Conservation (phyloP, 1,140 invertebrate species). For the Matsumurasca onukii region DNA sequence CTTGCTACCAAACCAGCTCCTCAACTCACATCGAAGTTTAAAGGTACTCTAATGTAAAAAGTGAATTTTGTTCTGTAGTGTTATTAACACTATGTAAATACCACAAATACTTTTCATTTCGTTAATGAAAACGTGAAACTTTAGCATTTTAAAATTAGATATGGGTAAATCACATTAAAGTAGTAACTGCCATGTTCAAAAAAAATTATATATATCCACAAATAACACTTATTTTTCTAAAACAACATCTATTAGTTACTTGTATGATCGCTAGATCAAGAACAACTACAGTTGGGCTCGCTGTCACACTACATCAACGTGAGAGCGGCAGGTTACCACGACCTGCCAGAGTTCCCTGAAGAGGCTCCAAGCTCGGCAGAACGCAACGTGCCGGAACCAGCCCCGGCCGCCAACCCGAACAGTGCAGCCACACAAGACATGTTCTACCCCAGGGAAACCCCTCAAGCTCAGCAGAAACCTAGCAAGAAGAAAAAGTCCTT, state of each 20-base stretch:
- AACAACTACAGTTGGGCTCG: conserved; percentile 91
- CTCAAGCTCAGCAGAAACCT: conserved; percentile 42
- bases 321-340: conserved; percentile 81
- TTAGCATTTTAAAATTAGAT: no score
- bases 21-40: conserved; percentile 67
- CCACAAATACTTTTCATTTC: no score
- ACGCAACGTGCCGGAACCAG: conserved; percentile 68
- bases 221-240: no score
- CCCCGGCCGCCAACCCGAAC: conserved; percentile 34
- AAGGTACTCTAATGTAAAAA: no score
- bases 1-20: conserved; percentile 92
- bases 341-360: conserved; percentile 84
- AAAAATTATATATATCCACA: no score
- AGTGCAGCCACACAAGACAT: conserved; percentile 13
- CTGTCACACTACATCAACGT: conserved; percentile 93
- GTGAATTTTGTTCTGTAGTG: no score
- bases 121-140: no score
- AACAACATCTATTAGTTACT: background rate
- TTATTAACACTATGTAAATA: no score
- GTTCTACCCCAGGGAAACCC: background rate
- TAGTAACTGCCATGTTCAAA: no score
- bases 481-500: conserved; percentile 54
- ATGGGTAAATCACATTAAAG: no score
- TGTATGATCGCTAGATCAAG: conserved; percentile 63
- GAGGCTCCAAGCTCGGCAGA: conserved; percentile 73